Evolutionary conservation across 1,140 invertebrate genomes (phyloP), one percentile per base, ranked within the genome.

Genomic region (Pararge aegeria): DNA sequence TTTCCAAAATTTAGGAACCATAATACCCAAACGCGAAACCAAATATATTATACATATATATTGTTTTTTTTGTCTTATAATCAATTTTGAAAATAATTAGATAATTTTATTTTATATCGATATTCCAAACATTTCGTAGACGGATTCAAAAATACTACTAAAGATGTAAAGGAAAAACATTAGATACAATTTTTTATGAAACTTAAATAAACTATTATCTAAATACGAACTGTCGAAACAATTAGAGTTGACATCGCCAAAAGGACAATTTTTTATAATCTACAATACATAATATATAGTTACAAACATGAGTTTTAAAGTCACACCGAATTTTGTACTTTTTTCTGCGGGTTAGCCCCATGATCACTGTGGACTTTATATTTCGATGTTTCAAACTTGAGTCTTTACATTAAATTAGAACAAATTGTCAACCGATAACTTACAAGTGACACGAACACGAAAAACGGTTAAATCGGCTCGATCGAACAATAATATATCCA

Each of bases 1-100:
- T 89, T 87, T 89, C 83, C 84, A 89, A 87, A 89, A 89, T 89
- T 89, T 89, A 89, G 87, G 87, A 89, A 89, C 87, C 87, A 87
- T 89, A 87, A 89, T 87, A 89, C 87, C 87, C 81, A 87, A 87
- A 89, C 81, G 81, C 82, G 83, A 77, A 88, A 87, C 86, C 79
- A 60, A 89, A 86, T 77, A 80, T 77, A 73, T 79, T 75, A 77
- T 85, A 83, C 77, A 85, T 88, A 83, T 80, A 79, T 75, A 80
- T 69, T 78, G 74, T 75, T 73, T 76, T 78, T 78, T 79, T 75
- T 83, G 75, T 70, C 82, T 80, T 81, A 84, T 83, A 85, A 78
- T 82, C 78, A 87, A 87, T 87, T 89, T 89, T 83, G 83, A 87
- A 89, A 87, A 89, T 89, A 85, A 88, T 77, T 79, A 79, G 68